A percentile compares a stretch with the other conserved stretches of the same genome.
Conservation (phyloP, 2,113 vertebrate species). For the Odobenus rosmarus region DNA sequence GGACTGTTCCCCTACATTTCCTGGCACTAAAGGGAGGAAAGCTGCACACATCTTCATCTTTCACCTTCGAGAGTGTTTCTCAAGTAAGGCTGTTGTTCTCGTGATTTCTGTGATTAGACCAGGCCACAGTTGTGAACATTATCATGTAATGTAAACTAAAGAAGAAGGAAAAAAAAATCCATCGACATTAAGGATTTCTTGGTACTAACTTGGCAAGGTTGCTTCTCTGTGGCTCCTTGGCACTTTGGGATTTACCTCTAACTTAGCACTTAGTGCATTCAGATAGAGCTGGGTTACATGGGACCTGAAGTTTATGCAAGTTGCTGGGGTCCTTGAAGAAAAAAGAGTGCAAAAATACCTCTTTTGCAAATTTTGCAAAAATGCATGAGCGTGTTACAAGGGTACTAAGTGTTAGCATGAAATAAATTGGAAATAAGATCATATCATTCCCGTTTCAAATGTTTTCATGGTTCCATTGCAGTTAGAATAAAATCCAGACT, state of each 20-base stretch:
- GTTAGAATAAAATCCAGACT: conserved; percentile 25
- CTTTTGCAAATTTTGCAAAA: conserved; percentile 11
- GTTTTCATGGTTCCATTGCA: neutral
- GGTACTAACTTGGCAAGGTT: neutral
- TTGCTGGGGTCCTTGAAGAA: neutral
- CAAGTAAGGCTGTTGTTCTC: neutral
- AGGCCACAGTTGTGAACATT: neutral
- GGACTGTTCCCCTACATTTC: conserved; percentile 31
- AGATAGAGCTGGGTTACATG: neutral
- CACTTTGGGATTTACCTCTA: neutral
- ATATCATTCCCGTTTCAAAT: neutral
- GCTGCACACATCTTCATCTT: neutral
- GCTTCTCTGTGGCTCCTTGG: neutral
- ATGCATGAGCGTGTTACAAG: neutral
- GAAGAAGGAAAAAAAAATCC: neutral
- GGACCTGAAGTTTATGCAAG: neutral
- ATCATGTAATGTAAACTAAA: neutral
- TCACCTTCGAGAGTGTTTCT: neutral
- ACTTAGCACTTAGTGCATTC: neutral
- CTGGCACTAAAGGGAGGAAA: neutral
- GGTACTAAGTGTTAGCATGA: neutral
- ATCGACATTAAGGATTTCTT: conserved; percentile 1
- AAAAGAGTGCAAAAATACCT: conserved; percentile 6
- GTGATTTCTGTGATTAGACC: conserved; percentile 27
- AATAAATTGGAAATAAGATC: conserved; percentile 27